Evolutionary conservation across 2,797 vertebrate genomes (phyloP).

Genomic region (Potorous gilbertii): DNA sequence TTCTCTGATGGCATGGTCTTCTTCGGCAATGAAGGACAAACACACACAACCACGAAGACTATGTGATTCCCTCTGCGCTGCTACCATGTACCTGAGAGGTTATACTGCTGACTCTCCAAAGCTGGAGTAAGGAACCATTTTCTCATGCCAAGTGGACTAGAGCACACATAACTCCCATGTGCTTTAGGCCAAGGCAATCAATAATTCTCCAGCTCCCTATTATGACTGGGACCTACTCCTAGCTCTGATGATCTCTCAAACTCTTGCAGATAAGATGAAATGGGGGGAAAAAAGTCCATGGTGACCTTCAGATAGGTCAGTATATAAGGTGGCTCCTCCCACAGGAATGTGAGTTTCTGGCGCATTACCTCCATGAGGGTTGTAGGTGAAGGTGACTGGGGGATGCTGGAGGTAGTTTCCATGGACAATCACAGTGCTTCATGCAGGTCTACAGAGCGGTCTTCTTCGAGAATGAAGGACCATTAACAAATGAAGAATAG

Average conservation of each 20-base stretch:
- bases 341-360: neutral
- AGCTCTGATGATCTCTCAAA: neutral
- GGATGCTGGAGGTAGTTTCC: neutral
- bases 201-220: neutral
- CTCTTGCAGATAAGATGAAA: neutral
- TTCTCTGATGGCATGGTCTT: too few species aligned
- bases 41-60: neutral
- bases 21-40: too few species aligned
- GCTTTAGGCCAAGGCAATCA: neutral
- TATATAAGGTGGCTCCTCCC: neutral
- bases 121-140: too few species aligned
- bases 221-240: neutral
- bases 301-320: neutral
- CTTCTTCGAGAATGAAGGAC: neutral
- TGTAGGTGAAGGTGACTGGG: neutral
- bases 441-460: neutral
- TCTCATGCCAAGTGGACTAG: neutral
- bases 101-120: neutral
- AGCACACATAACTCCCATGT: neutral
- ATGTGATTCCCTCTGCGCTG: neutral
- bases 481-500: neutral
- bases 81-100: neutral
- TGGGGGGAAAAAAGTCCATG: fast-evolving
- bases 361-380: neutral
- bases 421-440: neutral